A percentile compares a stretch with the other conserved stretches of the same genome.
phyloP scores from a whole-genome alignment of 1,140 invertebrate species.

The Zaprionus ghesquierei region DNA sequence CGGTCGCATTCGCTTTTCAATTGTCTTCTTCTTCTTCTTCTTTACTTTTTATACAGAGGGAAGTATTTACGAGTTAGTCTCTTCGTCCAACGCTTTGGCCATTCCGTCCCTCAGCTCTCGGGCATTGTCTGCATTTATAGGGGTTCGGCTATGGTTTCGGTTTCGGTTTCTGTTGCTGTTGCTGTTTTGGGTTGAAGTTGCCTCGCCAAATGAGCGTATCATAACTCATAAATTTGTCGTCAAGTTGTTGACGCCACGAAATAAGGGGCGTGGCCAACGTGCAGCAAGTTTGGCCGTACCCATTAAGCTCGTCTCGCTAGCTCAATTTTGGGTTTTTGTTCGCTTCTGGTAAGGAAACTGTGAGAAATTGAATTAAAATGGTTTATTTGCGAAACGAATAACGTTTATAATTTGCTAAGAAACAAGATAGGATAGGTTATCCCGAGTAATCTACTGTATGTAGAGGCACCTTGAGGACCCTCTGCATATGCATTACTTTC shows the following conservation, averaged over 20 bases:
- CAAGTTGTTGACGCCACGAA: constrained; percentile 54
- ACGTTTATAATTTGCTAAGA: no score
- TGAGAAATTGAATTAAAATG: neutral
- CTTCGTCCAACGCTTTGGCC: neutral
- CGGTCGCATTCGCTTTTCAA: constrained; percentile 12
- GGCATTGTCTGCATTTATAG: neutral
- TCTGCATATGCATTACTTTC: no score
- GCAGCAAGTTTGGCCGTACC: no score
- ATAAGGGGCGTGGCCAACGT: constrained; percentile 24
- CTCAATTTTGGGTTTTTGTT: neutral
- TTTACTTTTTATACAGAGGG: constrained; percentile 21
- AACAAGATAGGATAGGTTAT: no score
- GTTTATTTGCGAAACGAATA: neutral
- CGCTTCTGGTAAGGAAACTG: neutral
- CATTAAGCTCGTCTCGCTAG: neutral
- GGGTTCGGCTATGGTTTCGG: neutral
- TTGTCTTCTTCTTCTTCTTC: constrained; percentile 7
- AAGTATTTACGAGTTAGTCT: constrained; percentile 31
- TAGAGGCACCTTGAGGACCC: no score
- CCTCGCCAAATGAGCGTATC: constrained; percentile 40
- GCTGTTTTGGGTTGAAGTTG: constrained; percentile 1
- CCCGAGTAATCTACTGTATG: no score
- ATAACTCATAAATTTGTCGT: constrained; percentile 54
- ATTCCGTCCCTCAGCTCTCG: neutral
- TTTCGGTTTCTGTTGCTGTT: neutral